phyloP scores from a whole-genome alignment of 1,140 invertebrate species.

The Brachionus asplanchnoidis region DNA sequence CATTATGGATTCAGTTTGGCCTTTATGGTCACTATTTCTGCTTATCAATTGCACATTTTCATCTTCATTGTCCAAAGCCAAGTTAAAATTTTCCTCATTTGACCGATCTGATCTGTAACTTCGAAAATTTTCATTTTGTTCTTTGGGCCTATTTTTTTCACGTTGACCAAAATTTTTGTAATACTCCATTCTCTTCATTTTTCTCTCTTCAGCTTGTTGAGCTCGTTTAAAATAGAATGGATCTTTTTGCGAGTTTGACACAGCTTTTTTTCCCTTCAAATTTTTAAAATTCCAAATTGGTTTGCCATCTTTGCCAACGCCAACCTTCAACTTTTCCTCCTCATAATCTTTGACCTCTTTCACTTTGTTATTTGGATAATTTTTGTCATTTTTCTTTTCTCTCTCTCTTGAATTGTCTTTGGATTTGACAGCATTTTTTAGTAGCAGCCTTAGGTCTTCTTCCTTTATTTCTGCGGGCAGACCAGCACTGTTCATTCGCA shows the following conservation, averaged over 20 bases:
- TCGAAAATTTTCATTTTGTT: background rate
- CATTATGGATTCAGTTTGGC: background rate
- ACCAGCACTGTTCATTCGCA: background rate
- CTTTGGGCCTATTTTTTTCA: background rate
- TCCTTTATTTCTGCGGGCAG: conserved; percentile 42
- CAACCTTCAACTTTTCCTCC: conserved; percentile 42
- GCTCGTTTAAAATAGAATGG: conserved; percentile 49
- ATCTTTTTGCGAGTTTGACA: conserved; percentile 53
- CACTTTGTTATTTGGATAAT: too few relatives aligned
- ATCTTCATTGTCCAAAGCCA: background rate
- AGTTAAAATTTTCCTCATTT: background rate
- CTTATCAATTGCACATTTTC: background rate
- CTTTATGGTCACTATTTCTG: background rate
- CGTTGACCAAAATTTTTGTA: background rate
- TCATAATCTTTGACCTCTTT: background rate
- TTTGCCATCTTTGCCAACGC: conserved; percentile 47
- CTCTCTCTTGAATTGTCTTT: conserved; percentile 45
- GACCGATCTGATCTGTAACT: background rate
- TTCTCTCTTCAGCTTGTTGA: conserved; percentile 46
- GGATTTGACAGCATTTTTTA: background rate
- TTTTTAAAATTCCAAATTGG: conserved; percentile 52
- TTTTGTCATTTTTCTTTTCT: conserved; percentile 46
- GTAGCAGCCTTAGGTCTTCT: conserved; percentile 34
- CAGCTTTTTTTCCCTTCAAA: conserved; percentile 45
- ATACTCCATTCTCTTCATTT: conserved; percentile 28